phyloP scores from a whole-genome alignment of 2,888 invertebrate genomes.

The Hedya salicella region DNA sequence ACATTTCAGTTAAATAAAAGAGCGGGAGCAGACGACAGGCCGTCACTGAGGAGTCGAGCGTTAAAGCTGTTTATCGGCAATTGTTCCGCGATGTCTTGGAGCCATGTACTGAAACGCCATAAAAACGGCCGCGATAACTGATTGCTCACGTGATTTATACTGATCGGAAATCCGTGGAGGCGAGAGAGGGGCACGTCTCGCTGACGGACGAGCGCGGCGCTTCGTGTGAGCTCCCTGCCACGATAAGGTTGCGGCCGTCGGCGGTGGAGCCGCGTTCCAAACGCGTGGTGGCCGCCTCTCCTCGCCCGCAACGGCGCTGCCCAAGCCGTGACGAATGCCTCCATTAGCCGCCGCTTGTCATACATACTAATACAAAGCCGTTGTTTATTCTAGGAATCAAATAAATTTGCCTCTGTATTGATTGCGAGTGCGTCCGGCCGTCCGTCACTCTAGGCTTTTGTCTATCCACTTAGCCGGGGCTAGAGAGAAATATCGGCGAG shows the following conservation, averaged over 20 bases:
- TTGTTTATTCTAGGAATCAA: slow-evolving; percentile 25
- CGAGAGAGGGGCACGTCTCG: slow-evolving; percentile 23
- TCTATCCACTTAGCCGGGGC: neutral
- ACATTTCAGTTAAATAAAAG: slow-evolving; percentile 24
- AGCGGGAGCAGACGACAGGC: slow-evolving; percentile 26
- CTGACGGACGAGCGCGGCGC: neutral
- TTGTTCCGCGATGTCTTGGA: neutral
- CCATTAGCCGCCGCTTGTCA: slow-evolving; percentile 37
- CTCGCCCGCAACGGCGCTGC: no score
- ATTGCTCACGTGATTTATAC: slow-evolving; percentile 41
- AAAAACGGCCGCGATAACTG: slow-evolving; percentile 41
- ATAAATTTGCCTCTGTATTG: slow-evolving; percentile 29
- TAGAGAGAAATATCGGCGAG: no score
- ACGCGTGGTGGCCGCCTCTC: no score
- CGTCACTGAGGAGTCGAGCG: neutral
- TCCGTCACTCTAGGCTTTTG: slow-evolving; percentile 16
- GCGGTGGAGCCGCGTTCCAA: no score
- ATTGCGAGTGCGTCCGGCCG: slow-evolving; percentile 23
- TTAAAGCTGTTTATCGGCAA: slow-evolving; percentile 10
- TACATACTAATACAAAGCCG: slow-evolving; percentile 41
- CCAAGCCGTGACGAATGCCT: slow-evolving; percentile 15
- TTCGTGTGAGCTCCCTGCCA: neutral
- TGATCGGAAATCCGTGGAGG: slow-evolving; percentile 38
- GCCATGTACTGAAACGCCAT: slow-evolving; percentile 28
- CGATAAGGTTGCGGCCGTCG: neutral